Conservation (phyloP, 2,888 invertebrate species). For the Drosophila bunnanda region DNA sequence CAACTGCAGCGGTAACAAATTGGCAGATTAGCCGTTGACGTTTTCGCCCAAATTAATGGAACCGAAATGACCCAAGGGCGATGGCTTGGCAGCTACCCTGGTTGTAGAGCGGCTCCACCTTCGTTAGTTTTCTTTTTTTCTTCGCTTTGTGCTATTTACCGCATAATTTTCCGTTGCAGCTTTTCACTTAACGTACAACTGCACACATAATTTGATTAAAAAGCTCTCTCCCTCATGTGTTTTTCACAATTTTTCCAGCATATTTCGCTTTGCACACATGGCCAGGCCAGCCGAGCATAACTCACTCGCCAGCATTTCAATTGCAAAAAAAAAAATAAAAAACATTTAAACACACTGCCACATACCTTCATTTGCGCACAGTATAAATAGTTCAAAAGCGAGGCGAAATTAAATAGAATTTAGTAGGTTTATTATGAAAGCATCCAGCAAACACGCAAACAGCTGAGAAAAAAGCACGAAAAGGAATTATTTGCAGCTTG, state of each 20-base stretch:
- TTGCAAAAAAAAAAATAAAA: constrained; percentile 48
- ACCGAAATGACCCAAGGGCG: constrained; percentile 68
- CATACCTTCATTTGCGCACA: constrained; percentile 42
- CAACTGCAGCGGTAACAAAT: constrained; percentile 73
- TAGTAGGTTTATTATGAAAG: constrained; percentile 74
- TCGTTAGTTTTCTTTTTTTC: not conserved
- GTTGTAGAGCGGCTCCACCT: constrained; percentile 12
- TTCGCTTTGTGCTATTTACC: constrained; percentile 58
- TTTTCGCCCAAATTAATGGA: constrained; percentile 82
- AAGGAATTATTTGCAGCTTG: constrained; percentile 39
- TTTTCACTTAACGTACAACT: constrained; percentile 70
- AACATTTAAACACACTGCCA: constrained; percentile 39
- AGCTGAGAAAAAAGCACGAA: constrained; percentile 30
- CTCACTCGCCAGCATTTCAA: constrained; percentile 62
- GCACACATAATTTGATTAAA: constrained; percentile 79
- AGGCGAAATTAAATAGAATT: constrained; percentile 70
- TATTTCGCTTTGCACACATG: constrained; percentile 58
- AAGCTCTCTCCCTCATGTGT: constrained; percentile 42
- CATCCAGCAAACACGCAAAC: constrained; percentile 36
- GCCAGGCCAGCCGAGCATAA: constrained; percentile 53
- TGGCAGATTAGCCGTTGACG: constrained; percentile 83
- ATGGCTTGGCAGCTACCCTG: constrained; percentile 20
- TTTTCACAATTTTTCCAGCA: constrained; percentile 37
- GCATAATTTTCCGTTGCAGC: constrained; percentile 65
- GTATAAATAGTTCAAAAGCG: constrained; percentile 58